phyloP scores from a whole-genome alignment of 2,113 vertebrate genomes.

The Collichthys lucidus region DNA sequence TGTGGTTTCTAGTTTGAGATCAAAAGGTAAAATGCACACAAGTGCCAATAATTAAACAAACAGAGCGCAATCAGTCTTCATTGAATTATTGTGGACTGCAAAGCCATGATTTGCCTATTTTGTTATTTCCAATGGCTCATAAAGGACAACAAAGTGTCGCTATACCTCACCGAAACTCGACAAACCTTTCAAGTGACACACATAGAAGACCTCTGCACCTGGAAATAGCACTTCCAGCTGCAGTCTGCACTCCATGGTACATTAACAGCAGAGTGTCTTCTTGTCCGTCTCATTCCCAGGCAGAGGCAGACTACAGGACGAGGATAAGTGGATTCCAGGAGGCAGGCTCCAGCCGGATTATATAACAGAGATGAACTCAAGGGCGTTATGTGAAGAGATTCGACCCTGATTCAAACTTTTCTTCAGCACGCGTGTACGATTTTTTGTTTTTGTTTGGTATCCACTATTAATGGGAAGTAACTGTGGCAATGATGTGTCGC shows the following conservation, averaged over 20 bases:
- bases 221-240: conserved; percentile 48
- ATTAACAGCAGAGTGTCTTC: conserved; percentile 57
- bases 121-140: not conserved
- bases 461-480: conserved; percentile 23
- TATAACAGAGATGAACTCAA: conserved; percentile 63
- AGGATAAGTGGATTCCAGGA: conserved; percentile 54
- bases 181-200: conserved; percentile 35
- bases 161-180: conserved; percentile 4
- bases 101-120: not conserved
- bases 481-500: conserved; percentile 29
- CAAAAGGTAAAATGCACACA: conserved; percentile 24
- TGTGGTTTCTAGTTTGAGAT: conserved; percentile 28
- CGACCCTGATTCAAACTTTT: conserved; percentile 25
- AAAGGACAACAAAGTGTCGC: conserved; percentile 15
- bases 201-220: conserved; percentile 25
- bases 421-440: conserved; percentile 3
- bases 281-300: conserved; percentile 48
- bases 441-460: not conserved
- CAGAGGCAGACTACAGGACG: conserved; percentile 46
- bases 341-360: conserved; percentile 55
- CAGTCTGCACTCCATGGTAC: conserved; percentile 46
- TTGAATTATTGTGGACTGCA: not conserved
- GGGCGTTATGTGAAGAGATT: conserved; percentile 39
- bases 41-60: not conserved
- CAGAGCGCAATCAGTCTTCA: not conserved